Conservation (phyloP, 2,888 invertebrate genomes). For the Andrena bucephala region DNA sequence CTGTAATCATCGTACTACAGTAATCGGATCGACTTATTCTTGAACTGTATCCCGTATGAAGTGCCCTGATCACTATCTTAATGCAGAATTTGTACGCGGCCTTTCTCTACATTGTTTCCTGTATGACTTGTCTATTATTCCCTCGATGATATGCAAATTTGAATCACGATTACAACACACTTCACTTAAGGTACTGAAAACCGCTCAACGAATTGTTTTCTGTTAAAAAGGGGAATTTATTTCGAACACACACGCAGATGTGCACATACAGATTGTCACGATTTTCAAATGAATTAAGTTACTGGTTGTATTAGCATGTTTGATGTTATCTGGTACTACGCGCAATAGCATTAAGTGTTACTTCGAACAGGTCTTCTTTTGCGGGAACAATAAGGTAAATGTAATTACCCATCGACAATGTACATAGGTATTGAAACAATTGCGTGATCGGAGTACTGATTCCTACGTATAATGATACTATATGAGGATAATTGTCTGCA, state of each 20-base stretch:
- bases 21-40: background rate
- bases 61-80: conserved; percentile 39
- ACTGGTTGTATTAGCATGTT: background rate
- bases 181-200: conserved; percentile 13
- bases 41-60: conserved; percentile 8
- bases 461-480: background rate
- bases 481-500: background rate
- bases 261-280: too few species aligned
- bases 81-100: conserved; percentile 43
- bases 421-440: background rate
- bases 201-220: conserved; percentile 19
- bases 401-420: background rate
- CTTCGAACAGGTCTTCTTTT: background rate
- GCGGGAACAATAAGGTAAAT: background rate
- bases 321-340: background rate
- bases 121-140: conserved; percentile 35
- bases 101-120: conserved; percentile 39
- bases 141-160: conserved; percentile 46
- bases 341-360: background rate
- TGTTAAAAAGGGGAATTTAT: background rate
- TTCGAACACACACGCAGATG: background rate
- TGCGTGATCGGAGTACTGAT: background rate
- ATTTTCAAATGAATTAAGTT: background rate
- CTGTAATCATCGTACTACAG: background rate
- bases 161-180: conserved; percentile 10